phyloP scores from a whole-genome alignment of 1,140 invertebrate genomes.

The Tetragnatha versicolor region DNA sequence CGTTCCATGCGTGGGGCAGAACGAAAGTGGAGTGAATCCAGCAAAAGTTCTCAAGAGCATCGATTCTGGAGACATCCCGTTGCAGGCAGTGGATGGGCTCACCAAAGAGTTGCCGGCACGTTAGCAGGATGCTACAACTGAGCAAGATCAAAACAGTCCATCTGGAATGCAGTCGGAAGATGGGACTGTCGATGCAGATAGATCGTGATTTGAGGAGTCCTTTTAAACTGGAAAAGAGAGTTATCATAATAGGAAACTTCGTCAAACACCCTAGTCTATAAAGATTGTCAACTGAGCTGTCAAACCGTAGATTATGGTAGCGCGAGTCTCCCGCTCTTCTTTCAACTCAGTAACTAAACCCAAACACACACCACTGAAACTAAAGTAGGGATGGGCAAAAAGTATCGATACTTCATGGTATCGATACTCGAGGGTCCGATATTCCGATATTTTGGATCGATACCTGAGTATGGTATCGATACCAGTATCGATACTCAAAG shows the following conservation, averaged over 20 bases:
- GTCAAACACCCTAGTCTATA: too few species aligned
- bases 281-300: too few species aligned
- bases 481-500: too few species aligned
- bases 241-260: constrained; percentile 76
- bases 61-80: constrained; percentile 61
- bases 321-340: too few species aligned
- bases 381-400: too few species aligned
- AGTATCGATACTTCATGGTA: too few species aligned
- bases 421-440: too few species aligned
- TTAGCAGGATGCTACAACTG: constrained; percentile 67
- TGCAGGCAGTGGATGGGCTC: constrained; percentile 59
- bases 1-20: constrained; percentile 54
- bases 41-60: constrained; percentile 56
- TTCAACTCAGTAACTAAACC: too few species aligned
- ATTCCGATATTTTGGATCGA: too few species aligned
- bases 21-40: constrained; percentile 57
- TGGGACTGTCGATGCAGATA: constrained; percentile 69
- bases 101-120: constrained; percentile 59
- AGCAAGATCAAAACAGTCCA: constrained; percentile 69
- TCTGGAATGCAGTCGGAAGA: constrained; percentile 70
- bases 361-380: too few species aligned
- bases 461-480: too few species aligned
- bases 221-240: constrained; percentile 79
- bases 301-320: too few species aligned
- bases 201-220: constrained; percentile 85